Evolutionary conservation across 2,113 vertebrate genomes (phyloP).

Genomic region (Python bivittatus): DNA sequence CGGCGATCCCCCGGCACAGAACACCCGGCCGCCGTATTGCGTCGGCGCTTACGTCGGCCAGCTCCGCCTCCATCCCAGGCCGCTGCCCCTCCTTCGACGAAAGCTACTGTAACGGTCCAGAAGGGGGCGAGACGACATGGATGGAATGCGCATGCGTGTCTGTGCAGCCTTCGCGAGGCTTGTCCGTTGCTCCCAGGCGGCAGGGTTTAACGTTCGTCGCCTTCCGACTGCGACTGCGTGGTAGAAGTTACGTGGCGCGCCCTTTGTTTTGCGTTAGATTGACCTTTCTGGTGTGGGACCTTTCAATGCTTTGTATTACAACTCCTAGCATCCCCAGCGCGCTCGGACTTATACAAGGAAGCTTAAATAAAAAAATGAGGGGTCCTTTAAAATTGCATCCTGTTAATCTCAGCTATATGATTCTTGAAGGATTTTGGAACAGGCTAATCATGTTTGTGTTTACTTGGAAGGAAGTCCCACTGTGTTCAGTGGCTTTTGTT

Average conservation of each 20-base stretch:
- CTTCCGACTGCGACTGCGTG: neutral
- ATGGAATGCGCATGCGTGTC: neutral
- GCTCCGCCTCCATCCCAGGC: neutral
- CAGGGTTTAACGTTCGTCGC: neutral
- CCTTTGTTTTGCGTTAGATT: neutral
- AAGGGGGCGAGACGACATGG: rapidly evolving
- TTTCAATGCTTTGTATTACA: neutral
- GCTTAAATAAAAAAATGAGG: no score
- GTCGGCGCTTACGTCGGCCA: neutral
- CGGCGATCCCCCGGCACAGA: neutral
- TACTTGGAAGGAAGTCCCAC: no score
- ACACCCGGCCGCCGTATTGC: neutral
- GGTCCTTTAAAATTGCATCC: no score
- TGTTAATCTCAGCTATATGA: no score
- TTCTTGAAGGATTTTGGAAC: no score
- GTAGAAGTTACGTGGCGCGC: neutral
- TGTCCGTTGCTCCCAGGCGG: neutral
- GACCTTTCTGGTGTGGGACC: neutral
- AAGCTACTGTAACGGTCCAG: neutral
- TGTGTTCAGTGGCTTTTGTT: no score
- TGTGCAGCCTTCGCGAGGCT: neutral
- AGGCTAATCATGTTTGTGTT: no score
- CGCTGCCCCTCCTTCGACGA: neutral
- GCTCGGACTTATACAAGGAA: no score
- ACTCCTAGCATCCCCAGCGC: rapidly evolving